Conservation (phyloP, 2,113 vertebrate genomes). For the Erythrolamprus reginae region DNA sequence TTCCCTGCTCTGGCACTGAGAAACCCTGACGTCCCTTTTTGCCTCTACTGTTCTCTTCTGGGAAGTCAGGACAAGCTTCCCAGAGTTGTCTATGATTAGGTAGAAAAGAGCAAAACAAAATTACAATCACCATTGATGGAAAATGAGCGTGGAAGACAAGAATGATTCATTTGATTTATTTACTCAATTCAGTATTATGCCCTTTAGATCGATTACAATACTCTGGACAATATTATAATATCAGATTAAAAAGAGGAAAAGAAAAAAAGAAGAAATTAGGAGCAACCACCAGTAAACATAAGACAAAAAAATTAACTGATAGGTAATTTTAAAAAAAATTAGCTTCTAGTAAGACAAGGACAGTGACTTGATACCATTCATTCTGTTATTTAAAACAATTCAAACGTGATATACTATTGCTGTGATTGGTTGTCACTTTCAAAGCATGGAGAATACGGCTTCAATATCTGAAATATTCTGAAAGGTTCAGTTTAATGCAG, state of each 20-base stretch:
- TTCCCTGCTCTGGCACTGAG: background rate
- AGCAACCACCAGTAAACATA: background rate
- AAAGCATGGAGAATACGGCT: background rate
- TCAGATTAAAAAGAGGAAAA: background rate
- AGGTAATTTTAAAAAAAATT: background rate
- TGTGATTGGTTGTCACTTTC: background rate
- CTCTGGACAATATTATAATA: background rate
- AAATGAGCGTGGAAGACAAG: background rate
- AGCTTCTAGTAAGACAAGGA: background rate
- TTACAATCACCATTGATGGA: background rate
- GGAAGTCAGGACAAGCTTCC: background rate
- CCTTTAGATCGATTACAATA: background rate
- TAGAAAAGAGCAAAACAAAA: background rate
- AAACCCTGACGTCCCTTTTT: background rate
- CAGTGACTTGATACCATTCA: background rate
- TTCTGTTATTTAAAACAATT: background rate
- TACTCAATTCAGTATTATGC: background rate
- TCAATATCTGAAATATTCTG: background rate
- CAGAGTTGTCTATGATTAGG: background rate
- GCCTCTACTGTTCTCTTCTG: constrained; percentile 1
- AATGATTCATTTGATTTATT: background rate
- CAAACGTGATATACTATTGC: background rate
- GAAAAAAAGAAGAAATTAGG: background rate
- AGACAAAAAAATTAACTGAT: background rate
- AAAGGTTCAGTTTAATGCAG: too few relatives aligned